These are phyloP conservation scores for Poeciliopsis gracilis DNA, from an alignment of 2,797 vertebrate species.

Conservation along the genomic window DNA sequence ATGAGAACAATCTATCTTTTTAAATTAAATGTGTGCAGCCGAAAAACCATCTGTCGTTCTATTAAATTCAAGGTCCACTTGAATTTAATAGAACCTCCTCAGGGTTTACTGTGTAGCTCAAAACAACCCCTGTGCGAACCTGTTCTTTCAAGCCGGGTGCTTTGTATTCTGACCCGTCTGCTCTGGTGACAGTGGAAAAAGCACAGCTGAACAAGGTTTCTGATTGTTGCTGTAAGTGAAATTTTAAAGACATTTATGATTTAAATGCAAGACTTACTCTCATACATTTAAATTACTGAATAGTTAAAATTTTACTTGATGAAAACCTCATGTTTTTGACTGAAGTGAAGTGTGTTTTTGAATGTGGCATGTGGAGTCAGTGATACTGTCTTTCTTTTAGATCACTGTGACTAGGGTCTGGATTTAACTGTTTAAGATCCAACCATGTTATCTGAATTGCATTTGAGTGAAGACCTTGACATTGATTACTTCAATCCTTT, in stretches of 20 bases:
- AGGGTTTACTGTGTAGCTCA: constrained; percentile 13
- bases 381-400: neutral
- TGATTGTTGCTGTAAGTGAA: neutral
- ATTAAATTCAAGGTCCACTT: constrained; percentile 13
- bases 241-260: neutral
- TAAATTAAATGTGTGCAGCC: constrained; percentile 12
- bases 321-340: neutral
- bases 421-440: neutral
- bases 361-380: neutral
- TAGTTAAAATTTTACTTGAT: neutral
- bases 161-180: constrained; percentile 5
- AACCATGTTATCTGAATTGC: neutral
- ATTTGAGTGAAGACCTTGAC: neutral
- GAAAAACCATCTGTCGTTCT: constrained; percentile 23
- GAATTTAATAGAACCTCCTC: constrained; percentile 4
- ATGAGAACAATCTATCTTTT: constrained; percentile 12
- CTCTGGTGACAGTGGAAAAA: constrained; percentile 1
- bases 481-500: neutral
- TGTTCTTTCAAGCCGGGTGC: constrained; percentile 10
- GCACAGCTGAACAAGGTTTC: constrained; percentile 4
- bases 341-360: neutral
- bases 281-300: neutral
- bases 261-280: neutral
- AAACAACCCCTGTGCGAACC: constrained; percentile 20
- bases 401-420: neutral